Percentiles rank a stretch among this genome's conserved stretches.
Evolutionary conservation across 2,797 vertebrate genomes (phyloP).

Genomic region (Mastacembelus armatus): DNA sequence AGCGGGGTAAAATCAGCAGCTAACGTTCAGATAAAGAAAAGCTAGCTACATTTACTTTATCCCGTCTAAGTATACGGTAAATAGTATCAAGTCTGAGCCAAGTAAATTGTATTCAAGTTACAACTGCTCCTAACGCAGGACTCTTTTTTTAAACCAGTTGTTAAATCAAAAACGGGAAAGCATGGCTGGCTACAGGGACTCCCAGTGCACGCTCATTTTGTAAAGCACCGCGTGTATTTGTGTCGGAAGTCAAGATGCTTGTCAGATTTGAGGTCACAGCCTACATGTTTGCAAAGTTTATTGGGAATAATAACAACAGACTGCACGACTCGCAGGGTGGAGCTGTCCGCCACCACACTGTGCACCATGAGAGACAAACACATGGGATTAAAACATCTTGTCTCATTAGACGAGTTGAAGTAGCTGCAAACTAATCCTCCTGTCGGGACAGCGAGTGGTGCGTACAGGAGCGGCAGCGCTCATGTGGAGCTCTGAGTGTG

Average conservation of each 20-base stretch:
- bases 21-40: background rate
- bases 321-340: conserved; percentile 72
- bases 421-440: conserved; percentile 48
- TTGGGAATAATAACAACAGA: background rate
- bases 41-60: background rate
- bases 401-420: conserved; percentile 71
- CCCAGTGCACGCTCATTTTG: background rate
- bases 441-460: conserved; percentile 20
- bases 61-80: no score
- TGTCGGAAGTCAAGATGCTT: no score
- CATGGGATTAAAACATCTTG: conserved; percentile 85
- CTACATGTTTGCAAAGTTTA: background rate
- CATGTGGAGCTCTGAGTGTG: no score
- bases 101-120: no score
- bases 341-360: conserved; percentile 72
- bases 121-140: no score
- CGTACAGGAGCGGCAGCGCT: conserved; percentile 38
- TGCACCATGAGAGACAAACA: conserved; percentile 63
- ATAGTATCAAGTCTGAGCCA: no score
- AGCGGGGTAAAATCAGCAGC: background rate
- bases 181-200: no score
- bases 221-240: background rate
- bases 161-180: background rate
- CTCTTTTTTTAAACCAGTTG: no score
- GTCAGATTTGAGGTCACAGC: no score